A percentile compares a stretch with the other conserved stretches of the same genome.
These are phyloP conservation scores for Nebria brevicollis DNA, from an alignment of 2,888 invertebrate genomes.

Conservation along the genomic window DNA sequence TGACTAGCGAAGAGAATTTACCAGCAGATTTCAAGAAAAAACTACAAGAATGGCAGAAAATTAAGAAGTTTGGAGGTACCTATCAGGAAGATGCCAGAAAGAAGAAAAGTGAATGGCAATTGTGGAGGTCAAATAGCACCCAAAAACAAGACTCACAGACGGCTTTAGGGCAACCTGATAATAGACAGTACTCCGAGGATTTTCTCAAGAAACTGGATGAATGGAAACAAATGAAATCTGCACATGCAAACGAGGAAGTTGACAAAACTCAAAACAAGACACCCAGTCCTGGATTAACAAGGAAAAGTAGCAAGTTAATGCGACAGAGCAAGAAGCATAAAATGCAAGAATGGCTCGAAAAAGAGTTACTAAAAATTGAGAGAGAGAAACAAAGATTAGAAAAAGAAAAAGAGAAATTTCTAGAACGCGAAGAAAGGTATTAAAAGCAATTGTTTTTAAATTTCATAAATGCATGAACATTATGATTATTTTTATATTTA, in stretches of 20 bases:
- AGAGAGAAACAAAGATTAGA: slow-evolving; percentile 71
- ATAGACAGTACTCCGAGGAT: slow-evolving; percentile 80
- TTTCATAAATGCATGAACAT: not conserved
- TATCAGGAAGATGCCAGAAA: slow-evolving; percentile 56
- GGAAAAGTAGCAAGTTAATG: slow-evolving; percentile 55
- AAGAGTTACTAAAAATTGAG: slow-evolving; percentile 69
- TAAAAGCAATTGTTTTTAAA: not conserved
- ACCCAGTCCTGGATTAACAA: slow-evolving; percentile 58
- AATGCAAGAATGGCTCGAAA: slow-evolving; percentile 67
- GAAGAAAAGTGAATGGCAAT: slow-evolving; percentile 70
- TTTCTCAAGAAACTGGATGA: slow-evolving; percentile 86
- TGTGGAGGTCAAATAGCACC: slow-evolving; percentile 66
- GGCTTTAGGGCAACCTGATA: slow-evolving; percentile 64
- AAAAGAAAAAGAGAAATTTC: slow-evolving; percentile 70
- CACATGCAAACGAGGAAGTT: slow-evolving; percentile 52
- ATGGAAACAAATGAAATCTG: slow-evolving; percentile 83
- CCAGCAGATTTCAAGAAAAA: slow-evolving; percentile 86
- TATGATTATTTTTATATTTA: slow-evolving; percentile 50
- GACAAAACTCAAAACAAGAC: slow-evolving; percentile 52
- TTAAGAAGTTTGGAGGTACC: slow-evolving; percentile 65
- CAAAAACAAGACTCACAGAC: slow-evolving; percentile 53
- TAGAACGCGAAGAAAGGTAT: slow-evolving; percentile 72
- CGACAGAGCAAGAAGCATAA: slow-evolving; percentile 58
- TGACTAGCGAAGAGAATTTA: slow-evolving; percentile 73
- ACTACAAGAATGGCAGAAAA: slow-evolving; percentile 86